Conservation (phyloP, 2,888 invertebrate genomes). For the Melitaea athalia region DNA sequence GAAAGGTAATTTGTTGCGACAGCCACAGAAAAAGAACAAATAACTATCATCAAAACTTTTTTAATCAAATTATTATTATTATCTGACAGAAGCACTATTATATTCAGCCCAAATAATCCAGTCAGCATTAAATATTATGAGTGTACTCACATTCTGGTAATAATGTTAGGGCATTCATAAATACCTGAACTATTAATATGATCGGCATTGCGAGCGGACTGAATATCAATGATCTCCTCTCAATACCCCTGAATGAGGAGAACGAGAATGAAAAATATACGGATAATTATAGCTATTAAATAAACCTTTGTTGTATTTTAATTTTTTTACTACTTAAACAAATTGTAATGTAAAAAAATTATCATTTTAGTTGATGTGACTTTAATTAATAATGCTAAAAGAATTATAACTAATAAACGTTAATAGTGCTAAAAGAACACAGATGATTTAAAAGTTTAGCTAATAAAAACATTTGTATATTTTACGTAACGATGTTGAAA, state of each 20-base stretch:
- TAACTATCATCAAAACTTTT: neutral
- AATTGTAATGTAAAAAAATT: too few species aligned
- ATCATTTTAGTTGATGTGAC: too few species aligned
- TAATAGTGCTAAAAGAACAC: too few species aligned
- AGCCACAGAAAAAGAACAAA: neutral
- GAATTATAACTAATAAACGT: too few species aligned
- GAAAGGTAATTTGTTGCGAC: too few species aligned
- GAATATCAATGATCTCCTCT: neutral
- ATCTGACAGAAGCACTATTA: neutral
- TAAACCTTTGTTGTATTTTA: neutral
- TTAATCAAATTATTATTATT: neutral
- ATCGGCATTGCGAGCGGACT: slow-evolving; percentile 15
- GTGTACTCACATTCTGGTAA: neutral
- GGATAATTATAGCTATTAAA: slow-evolving; percentile 9
- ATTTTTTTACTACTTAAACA: too few species aligned
- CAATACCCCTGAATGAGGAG: slow-evolving; percentile 1
- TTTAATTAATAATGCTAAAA: too few species aligned
- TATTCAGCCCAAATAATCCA: neutral
- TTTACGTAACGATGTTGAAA: too few species aligned
- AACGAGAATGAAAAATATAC: slow-evolving; percentile 23
- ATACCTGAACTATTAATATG: slow-evolving; percentile 12
- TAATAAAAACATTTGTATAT: too few species aligned
- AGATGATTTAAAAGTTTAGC: too few species aligned
- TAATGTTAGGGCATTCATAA: neutral
- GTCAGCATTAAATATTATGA: neutral